Conservation (phyloP, 2,888 invertebrate species). For the Pollenia amentaria region DNA sequence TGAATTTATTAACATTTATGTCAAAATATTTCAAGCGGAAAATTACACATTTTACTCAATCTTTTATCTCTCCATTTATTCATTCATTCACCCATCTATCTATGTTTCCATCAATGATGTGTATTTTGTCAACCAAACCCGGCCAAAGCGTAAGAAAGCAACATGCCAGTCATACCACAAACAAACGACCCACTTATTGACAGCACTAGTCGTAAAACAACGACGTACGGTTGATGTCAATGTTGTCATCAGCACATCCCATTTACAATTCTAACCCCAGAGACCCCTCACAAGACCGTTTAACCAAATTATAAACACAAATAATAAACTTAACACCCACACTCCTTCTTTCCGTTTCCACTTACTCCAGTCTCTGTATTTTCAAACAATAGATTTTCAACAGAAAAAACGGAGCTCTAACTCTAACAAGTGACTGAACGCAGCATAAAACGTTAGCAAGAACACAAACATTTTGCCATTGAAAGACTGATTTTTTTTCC, state of each 20-base stretch:
- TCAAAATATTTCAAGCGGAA: conserved; percentile 82
- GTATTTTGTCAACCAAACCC: conserved; percentile 39
- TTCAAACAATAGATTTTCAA: conserved; percentile 71
- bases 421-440: conserved; percentile 74
- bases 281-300: conserved; percentile 49
- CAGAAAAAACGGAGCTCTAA: conserved; percentile 70
- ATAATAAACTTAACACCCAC: conserved; percentile 79
- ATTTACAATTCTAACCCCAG: conserved; percentile 35
- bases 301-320: conserved; percentile 68
- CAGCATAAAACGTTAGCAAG: conserved; percentile 53
- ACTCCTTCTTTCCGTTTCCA: conserved; percentile 41
- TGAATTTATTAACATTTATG: conserved; percentile 76
- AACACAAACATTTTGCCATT: conserved; percentile 31
- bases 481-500: conserved; percentile 11
- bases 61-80: conserved; percentile 52
- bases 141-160: background rate
- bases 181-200: conserved; percentile 80
- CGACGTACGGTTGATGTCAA: conserved; percentile 61
- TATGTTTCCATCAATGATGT: conserved; percentile 52
- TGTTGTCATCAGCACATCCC: conserved; percentile 69
- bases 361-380: conserved; percentile 59
- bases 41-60: conserved; percentile 82
- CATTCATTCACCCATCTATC: conserved; percentile 53
- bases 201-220: conserved; percentile 78
- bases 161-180: conserved; percentile 36